Conservation (phyloP, 1,140 invertebrate species). For the Phortica variegata region DNA sequence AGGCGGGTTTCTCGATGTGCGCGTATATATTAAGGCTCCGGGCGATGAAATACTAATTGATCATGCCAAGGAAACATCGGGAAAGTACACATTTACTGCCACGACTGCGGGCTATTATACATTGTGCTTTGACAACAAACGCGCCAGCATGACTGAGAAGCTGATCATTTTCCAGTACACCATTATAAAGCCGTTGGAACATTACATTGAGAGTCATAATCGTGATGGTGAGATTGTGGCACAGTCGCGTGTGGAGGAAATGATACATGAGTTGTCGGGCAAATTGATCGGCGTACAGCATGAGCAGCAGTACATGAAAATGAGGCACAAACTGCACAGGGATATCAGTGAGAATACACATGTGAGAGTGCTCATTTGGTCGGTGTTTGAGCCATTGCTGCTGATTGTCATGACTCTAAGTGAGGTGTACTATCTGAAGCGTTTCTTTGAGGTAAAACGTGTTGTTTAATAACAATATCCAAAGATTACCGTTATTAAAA, state of each 20-base stretch:
- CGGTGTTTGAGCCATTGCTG: slow-evolving; percentile 23
- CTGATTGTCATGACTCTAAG: slow-evolving; percentile 21
- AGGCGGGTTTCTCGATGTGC: slow-evolving; percentile 39
- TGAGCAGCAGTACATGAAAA: slow-evolving; percentile 42
- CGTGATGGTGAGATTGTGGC: slow-evolving; percentile 28
- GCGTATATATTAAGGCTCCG: slow-evolving; percentile 18
- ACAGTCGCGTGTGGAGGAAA: slow-evolving; percentile 17
- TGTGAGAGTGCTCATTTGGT: slow-evolving; percentile 30
- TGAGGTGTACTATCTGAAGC: slow-evolving; percentile 37
- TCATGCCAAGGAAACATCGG: slow-evolving; percentile 15
- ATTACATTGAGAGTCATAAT: slow-evolving; percentile 14
- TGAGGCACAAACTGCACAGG: slow-evolving; percentile 25
- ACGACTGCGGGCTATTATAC: slow-evolving; percentile 12
- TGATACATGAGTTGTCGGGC: slow-evolving; percentile 22
- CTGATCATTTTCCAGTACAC: slow-evolving; percentile 39
- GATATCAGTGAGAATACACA: slow-evolving; percentile 23
- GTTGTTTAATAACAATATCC: slow-evolving; percentile 23
- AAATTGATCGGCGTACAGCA: slow-evolving; percentile 17
- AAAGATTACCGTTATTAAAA: background rate
- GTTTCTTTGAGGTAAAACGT: slow-evolving; percentile 35
- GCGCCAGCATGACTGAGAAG: slow-evolving; percentile 36
- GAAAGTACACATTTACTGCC: slow-evolving; percentile 31
- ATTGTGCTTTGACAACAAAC: slow-evolving; percentile 34
- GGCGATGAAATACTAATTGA: slow-evolving; percentile 6
- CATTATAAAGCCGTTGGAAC: slow-evolving; percentile 8